Percentiles rank a stretch among this genome's conserved stretches.
Conservation (phyloP, 2,888 invertebrate genomes). For the Ichneumon xanthorius region DNA sequence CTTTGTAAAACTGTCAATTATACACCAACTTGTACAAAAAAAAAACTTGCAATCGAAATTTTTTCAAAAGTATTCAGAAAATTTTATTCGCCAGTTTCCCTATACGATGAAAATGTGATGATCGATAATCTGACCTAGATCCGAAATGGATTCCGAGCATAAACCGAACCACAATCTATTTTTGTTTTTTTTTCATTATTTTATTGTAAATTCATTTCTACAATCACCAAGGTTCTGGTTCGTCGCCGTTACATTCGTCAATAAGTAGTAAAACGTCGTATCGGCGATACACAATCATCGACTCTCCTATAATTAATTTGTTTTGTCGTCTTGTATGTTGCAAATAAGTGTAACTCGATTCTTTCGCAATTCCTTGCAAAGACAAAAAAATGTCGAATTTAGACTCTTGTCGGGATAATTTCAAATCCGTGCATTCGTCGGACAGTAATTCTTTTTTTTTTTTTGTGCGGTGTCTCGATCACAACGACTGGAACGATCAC, state of each 20-base stretch:
- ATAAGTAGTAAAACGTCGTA: conserved; percentile 81
- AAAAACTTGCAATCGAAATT: conserved; percentile 13
- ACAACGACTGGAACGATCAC: conserved; percentile 8
- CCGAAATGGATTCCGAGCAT: background rate
- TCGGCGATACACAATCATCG: conserved; percentile 65
- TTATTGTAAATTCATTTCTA: conserved; percentile 83
- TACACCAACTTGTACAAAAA: background rate
- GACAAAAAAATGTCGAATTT: conserved; percentile 53
- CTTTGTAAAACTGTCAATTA: background rate
- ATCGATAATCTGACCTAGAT: background rate
- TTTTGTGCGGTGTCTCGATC: background rate
- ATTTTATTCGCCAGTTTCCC: background rate
- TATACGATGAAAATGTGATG: background rate
- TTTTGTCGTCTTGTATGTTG: conserved; percentile 20
- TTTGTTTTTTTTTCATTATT: conserved; percentile 68
- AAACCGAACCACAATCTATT: background rate
- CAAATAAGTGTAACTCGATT: conserved; percentile 38
- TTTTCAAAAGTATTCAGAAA: background rate
- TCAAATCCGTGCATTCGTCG: conserved; percentile 8
- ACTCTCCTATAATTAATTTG: conserved; percentile 34
- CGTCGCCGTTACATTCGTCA: conserved; percentile 78
- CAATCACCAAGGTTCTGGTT: conserved; percentile 79
- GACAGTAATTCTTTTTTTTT: conserved; percentile 34
- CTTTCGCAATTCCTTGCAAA: conserved; percentile 58
- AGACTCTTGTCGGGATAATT: conserved; percentile 18